Percentiles rank a stretch among this genome's conserved stretches.
These are phyloP conservation scores for Contarinia nasturtii DNA, from an alignment of 1,140 invertebrate genomes.

Conservation along the genomic window DNA sequence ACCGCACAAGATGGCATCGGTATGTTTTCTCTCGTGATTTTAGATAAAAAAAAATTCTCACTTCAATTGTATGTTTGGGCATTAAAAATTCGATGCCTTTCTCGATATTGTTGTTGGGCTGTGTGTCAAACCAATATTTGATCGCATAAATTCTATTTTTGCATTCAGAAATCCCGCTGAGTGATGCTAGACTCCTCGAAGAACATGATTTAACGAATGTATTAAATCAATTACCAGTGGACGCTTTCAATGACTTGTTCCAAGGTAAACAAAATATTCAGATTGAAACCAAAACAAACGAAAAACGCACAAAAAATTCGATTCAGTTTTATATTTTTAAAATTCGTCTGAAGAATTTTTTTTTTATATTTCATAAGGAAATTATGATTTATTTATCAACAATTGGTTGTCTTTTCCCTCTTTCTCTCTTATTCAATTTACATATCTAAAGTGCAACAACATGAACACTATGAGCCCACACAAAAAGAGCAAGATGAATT, in stretches of 20 bases:
- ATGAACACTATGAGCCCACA: slow-evolving; percentile 46
- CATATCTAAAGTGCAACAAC: slow-evolving; percentile 37
- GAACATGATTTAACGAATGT: slow-evolving; percentile 79
- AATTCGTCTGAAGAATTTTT: not conserved
- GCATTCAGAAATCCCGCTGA: slow-evolving; percentile 24
- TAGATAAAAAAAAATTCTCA: too few species aligned
- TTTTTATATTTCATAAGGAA: not conserved
- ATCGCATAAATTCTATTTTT: too few species aligned
- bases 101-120: slow-evolving; percentile 4
- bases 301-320: not conserved
- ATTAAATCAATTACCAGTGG: slow-evolving; percentile 71
- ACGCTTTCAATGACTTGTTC: slow-evolving; percentile 82
- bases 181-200: slow-evolving; percentile 37
- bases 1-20: slow-evolving; percentile 14
- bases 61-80: too few species aligned
- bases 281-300: too few species aligned
- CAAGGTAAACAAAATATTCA: slow-evolving; percentile 16
- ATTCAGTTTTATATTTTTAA: not conserved
- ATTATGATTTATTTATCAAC: too few species aligned
- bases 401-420: too few species aligned
- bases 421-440: slow-evolving; percentile 10
- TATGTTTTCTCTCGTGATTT: too few species aligned
- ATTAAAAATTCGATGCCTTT: too few species aligned
- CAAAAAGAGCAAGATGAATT: slow-evolving; percentile 68
- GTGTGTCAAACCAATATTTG: too few species aligned